phyloP scores from a whole-genome alignment of 2,888 invertebrate species.

The Pammene fasciana region DNA sequence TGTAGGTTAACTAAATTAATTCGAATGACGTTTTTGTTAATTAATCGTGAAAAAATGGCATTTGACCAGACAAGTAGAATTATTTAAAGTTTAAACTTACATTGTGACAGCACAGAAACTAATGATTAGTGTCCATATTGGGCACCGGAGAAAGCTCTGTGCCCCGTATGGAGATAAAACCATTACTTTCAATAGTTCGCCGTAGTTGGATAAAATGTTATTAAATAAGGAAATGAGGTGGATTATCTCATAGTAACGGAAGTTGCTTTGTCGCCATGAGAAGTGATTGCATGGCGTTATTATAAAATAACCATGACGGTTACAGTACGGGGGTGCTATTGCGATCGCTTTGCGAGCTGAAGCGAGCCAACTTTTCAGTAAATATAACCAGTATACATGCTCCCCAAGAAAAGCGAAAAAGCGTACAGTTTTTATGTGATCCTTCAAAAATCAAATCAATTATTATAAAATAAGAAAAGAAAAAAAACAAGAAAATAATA shows the following conservation, averaged over 20 bases:
- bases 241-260: conserved; percentile 37
- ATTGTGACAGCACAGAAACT: conserved; percentile 27
- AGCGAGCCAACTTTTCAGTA: neutral
- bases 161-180: conserved; percentile 31
- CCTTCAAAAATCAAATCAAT: too few species aligned
- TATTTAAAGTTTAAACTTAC: conserved; percentile 26
- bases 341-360: neutral
- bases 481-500: too few species aligned
- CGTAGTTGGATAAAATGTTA: conserved; percentile 37
- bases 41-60: neutral
- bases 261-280: conserved; percentile 29
- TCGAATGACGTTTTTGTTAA: neutral
- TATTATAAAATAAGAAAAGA: too few species aligned
- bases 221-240: conserved; percentile 40
- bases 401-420: too few species aligned
- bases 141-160: conserved; percentile 34
- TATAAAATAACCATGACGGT: conserved; percentile 26
- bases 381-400: too few species aligned
- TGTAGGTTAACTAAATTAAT: conserved; percentile 3
- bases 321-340: conserved; percentile 2
- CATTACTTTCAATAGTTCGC: conserved; percentile 37
- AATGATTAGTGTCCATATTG: conserved; percentile 34
- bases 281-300: conserved; percentile 30
- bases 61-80: neutral
- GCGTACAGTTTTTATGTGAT: too few species aligned